These are phyloP conservation scores for Laterallus jamaicensis DNA, from an alignment of 2,113 vertebrate species.

Conservation along the genomic window DNA sequence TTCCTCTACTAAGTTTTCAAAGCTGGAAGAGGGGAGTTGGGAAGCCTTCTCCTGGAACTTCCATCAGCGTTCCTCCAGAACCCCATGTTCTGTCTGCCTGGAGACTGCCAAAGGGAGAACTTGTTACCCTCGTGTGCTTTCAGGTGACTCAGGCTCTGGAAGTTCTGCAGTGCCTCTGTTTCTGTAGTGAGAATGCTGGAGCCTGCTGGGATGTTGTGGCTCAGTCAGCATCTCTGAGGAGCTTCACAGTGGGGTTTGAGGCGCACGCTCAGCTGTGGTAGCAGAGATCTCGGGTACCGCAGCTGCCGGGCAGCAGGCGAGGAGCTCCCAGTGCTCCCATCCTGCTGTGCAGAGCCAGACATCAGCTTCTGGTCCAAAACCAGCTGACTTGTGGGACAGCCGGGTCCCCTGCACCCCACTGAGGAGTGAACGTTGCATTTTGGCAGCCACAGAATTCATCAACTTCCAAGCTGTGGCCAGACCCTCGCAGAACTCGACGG, in stretches of 20 bases:
- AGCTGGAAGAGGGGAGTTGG: not conserved
- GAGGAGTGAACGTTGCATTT: rapidly evolving
- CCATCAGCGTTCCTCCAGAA: not conserved
- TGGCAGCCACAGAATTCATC: not conserved
- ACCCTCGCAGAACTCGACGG: rapidly evolving
- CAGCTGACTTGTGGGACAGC: not conserved
- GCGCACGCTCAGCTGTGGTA: not conserved
- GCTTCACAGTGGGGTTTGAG: not conserved
- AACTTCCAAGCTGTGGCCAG: not conserved
- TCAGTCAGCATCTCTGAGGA: not conserved
- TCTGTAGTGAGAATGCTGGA: not conserved
- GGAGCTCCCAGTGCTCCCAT: not conserved
- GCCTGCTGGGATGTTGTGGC: not conserved
- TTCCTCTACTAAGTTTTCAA: not conserved
- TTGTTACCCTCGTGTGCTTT: rapidly evolving
- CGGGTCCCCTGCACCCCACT: not conserved
- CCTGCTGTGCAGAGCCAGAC: rapidly evolving
- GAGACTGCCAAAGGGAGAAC: not conserved
- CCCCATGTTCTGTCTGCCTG: not conserved
- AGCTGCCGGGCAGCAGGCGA: not conserved
- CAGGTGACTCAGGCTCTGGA: not conserved
- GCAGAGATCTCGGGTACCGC: not conserved
- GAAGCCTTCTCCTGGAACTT: not conserved
- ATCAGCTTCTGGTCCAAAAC: not conserved
- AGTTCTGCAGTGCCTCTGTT: not conserved